These are phyloP conservation scores for Zaprionus lachaisei DNA, from an alignment of 1,140 invertebrate species.

Conservation along the genomic window DNA sequence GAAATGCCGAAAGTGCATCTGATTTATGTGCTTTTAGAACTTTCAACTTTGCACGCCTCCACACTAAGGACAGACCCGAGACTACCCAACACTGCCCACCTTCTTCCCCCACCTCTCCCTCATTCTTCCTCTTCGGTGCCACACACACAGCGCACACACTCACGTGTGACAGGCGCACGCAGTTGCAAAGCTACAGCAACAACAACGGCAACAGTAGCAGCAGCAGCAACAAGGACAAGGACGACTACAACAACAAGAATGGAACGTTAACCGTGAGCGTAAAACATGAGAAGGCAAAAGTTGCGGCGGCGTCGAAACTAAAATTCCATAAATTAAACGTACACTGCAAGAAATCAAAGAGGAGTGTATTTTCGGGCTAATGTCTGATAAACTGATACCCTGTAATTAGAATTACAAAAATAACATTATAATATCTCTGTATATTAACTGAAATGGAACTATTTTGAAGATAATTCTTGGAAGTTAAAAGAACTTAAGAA, in stretches of 20 bases:
- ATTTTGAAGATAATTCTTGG: fast-evolving
- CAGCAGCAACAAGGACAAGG: slow-evolving; percentile 34
- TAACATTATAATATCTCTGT: too few species aligned
- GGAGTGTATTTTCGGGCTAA: neutral
- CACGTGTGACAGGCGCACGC: slow-evolving; percentile 48
- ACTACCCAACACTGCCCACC: neutral
- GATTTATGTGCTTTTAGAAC: slow-evolving; percentile 78
- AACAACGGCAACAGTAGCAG: slow-evolving; percentile 34
- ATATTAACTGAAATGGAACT: too few species aligned
- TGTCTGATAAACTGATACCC: neutral
- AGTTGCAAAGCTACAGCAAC: slow-evolving; percentile 31
- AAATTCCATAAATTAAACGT: slow-evolving; percentile 82
- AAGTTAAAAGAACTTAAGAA: too few species aligned
- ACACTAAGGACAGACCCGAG: slow-evolving; percentile 11
- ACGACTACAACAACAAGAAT: slow-evolving; percentile 47
- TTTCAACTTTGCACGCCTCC: slow-evolving; percentile 66
- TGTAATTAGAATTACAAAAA: neutral
- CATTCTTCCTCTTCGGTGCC: neutral
- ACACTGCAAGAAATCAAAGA: slow-evolving; percentile 17
- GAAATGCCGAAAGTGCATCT: slow-evolving; percentile 80
- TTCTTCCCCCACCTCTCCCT: neutral
- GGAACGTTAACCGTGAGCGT: slow-evolving; percentile 31
- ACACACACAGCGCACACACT: slow-evolving; percentile 31
- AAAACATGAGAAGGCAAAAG: slow-evolving; percentile 56
- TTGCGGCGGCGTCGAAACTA: slow-evolving; percentile 70